Evolutionary conservation across 2,888 invertebrate species (phyloP), one percentile per base, ranked within the genome.

Genomic region (Lapara coniferarum): DNA sequence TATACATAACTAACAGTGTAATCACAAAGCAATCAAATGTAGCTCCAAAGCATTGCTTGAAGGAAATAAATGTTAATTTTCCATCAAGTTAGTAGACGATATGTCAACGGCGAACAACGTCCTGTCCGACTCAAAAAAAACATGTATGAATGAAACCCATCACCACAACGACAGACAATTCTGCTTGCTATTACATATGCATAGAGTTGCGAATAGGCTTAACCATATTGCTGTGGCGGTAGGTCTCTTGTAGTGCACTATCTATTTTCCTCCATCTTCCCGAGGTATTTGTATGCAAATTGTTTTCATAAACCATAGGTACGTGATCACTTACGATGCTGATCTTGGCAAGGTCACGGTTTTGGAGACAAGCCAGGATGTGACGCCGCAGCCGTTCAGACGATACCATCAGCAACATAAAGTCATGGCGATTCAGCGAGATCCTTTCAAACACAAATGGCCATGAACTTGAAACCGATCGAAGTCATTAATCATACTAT

Each of bases 291-390:
- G 78, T 82, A 89, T 89, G 88, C 81, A 87, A 89, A 91, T 88
- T 79, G 82, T 84, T 89, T 85, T 86, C 84, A 87, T 86, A 87
- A 86, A 86, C 84, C 83, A 75, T 77, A 75, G 75, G 81, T 84
- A 84, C 85, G 85, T 84, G 82, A 84, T 80, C 77, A 82, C 82
- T 83, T 84, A 85, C 85, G 82, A 81, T 81, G 81, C 80, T 81
- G 81, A 83, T 86, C 79, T 80, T 75, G 76, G 79, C 89, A 90
- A 90, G 89, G 91, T 85, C 86, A 82, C 74, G 73, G 75, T 76
- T 82, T 88, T 92, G 91, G 91, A 90, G 81, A 73, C 74, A 73
- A 74, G 89, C 91, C 90, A 91, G 86, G 74, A 78, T 74, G 73
- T 79, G 76, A 80, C 73, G 80, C 79, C 79, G 81, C 77, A 78